Evolutionary conservation across 1,140 invertebrate species (phyloP), one percentile per base, ranked within the genome.

Genomic region (Aradophagus sp.): DNA sequence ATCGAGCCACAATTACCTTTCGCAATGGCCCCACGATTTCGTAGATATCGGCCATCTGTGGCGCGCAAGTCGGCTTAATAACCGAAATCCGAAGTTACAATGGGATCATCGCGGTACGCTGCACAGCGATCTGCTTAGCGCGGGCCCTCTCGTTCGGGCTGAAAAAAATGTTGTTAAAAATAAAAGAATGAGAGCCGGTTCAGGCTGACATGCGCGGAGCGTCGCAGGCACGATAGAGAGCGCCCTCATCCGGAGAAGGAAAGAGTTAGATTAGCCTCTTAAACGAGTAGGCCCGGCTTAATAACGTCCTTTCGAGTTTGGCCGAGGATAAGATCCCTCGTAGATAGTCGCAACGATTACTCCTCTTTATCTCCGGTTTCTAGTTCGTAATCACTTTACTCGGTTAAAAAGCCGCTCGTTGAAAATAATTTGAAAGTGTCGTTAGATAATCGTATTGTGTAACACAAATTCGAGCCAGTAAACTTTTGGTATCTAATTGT

Each of bases 61-160:
- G 52, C 58, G 42, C 16, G n/a, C n/a, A 34, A 29, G n/a, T 23
- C 50, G 38, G 50, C 36, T 48, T 73, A 63, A 77, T 73, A 74
- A 78, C 62, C 67, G 52, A 70, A 70, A 67, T 71, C 47, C 63
- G 52, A 65, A 45, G 62, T 73, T 74, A 76, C 74, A 80, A 80
- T 78, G 44, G 76, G 74, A 80, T 80, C 77, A 79, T 74, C 72
- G 70, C 73, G 76, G 56, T 74, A 80, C 71, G 71, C 47, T 74
- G 79, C 77, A 73, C 78, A 76, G 61, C 50, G 73, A 80, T 82
- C 78, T 80, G 68, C 79, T 79, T 80, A 69, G 42, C 56, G 20
- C 41, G 45, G 45, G 50, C 58, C 55, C 66, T n/a, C n/a, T n/a
- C 71, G 48, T 71, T 58, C 56, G 50, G 38, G 36, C 36, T 41